Evolutionary conservation across 2,797 vertebrate genomes (phyloP), one percentile per base, ranked within the genome.

Genomic region (Nyctibius grandis): DNA sequence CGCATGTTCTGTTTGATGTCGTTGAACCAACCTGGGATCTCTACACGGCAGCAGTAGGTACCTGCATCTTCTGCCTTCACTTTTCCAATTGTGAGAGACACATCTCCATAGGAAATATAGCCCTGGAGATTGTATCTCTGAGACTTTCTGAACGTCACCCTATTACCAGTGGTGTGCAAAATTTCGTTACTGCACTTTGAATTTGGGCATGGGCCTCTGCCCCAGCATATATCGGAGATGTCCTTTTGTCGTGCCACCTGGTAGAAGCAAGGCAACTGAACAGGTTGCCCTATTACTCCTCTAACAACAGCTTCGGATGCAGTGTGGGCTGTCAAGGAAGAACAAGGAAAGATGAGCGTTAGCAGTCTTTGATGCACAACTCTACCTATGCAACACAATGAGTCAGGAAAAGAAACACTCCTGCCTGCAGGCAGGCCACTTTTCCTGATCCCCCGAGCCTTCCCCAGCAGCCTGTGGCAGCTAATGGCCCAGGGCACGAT

Each of bases 1-100:
- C 0, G 47, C 2, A 98, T 54, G 50, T 93, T 93, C 9, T 1
- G 31, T 76, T 97, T 98, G 76, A 98, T 85, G 33, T 98, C 98
- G 0, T 98, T 98, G 95, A 98, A 98, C 72, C 73, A 96, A 3
- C 98, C 98, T 0, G 95, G 95, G 68, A 98, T 93, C 89, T 98
- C 97, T 54, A 98, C 20, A 0, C 98, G 98, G 86, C 98, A 98
- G 93, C 98, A 98, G 81, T 98, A 98, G 0, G 42, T 2, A 0
- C 97, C 94, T 0, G 29, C 88, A 5, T 98, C 98, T 48, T 28
- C 60, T 65, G 20, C 44, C 3, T 1, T 15, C n/a, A 91, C 67
- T 16, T 17, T 23, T 5, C 2, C 21, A 17, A 98, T 97, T 0
- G 96, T 98, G 40, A 98, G 95, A 36, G 98, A 98, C 72, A 98